Evolutionary conservation across 2,888 invertebrate species (phyloP).

Genomic region (Drosophila lacicola): DNA sequence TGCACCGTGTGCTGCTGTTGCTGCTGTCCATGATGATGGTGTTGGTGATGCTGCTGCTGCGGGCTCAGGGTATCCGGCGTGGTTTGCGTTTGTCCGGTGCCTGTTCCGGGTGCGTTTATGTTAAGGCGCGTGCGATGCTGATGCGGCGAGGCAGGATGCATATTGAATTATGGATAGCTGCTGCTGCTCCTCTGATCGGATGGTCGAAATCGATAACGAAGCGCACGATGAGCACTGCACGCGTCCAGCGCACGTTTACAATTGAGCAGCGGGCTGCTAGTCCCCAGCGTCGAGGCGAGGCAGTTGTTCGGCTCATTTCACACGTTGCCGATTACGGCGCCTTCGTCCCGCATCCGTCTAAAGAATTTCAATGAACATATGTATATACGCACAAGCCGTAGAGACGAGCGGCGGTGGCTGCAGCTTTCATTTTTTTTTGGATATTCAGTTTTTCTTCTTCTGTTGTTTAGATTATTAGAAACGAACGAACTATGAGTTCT

Average conservation of each 20-base stretch:
- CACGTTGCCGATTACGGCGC: constrained; percentile 59
- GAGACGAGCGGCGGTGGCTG: constrained; percentile 5
- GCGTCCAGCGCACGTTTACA: constrained; percentile 67
- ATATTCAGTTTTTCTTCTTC: constrained; percentile 25
- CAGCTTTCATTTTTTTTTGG: constrained; percentile 15
- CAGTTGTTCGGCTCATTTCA: constrained; percentile 66
- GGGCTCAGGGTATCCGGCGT: constrained; percentile 46
- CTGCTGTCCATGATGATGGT: constrained; percentile 24
- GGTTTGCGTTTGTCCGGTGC: constrained; percentile 48
- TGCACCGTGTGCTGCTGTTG: constrained; percentile 65
- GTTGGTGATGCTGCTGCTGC: constrained; percentile 28
- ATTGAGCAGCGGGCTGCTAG: constrained; percentile 51
- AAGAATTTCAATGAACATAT: constrained; percentile 33
- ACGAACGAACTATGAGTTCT: constrained; percentile 59
- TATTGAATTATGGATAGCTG: constrained; percentile 29
- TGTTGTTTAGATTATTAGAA: constrained; percentile 73
- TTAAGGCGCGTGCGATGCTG: constrained; percentile 74
- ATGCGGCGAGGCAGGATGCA: constrained; percentile 78
- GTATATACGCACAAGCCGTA: constrained; percentile 9
- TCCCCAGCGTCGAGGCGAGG: constrained; percentile 40
- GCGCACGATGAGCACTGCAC: constrained; percentile 59
- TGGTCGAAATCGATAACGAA: background rate
- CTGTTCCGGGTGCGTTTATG: constrained; percentile 57
- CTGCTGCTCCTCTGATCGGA: background rate
- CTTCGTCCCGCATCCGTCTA: constrained; percentile 40